A percentile compares a stretch with the other conserved stretches of the same genome.
phyloP scores from a whole-genome alignment of 1,140 invertebrate genomes.

The Cotesia vestalis region DNA sequence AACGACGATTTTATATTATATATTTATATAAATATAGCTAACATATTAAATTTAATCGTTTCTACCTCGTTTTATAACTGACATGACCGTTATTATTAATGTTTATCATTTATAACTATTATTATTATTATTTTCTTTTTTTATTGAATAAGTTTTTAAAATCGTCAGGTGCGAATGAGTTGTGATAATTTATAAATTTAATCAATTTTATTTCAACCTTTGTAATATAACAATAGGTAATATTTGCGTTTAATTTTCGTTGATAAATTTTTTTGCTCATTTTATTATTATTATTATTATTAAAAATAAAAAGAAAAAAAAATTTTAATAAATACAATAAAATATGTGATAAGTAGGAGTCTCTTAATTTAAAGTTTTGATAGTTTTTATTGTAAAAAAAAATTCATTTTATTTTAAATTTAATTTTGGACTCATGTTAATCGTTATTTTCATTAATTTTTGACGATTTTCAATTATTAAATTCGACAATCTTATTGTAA shows the following conservation, averaged over 20 bases:
- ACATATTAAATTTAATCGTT: constrained; percentile 29
- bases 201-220: constrained; percentile 29
- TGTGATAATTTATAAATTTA: constrained; percentile 26
- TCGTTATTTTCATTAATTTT: constrained; percentile 1
- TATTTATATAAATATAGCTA: constrained; percentile 8
- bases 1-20: constrained; percentile 15
- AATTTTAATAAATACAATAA: constrained; percentile 25
- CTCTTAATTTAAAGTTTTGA: constrained; percentile 31
- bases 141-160: constrained; percentile 8
- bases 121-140: constrained; percentile 11
- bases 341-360: constrained; percentile 39
- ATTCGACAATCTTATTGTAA: too few species aligned
- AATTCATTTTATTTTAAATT: not conserved
- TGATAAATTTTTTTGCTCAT: constrained; percentile 38
- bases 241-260: constrained; percentile 1
- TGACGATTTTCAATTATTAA: not conserved
- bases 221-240: not conserved
- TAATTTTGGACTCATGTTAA: not conserved
- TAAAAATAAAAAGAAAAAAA: too few species aligned
- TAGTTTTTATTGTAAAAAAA: constrained; percentile 29
- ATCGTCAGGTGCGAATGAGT: constrained; percentile 25
- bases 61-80: constrained; percentile 29
- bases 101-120: not conserved
- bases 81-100: constrained; percentile 28
- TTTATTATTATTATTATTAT: constrained; percentile 24